phyloP scores from a whole-genome alignment of 1,140 invertebrate species.

The Drosophila equinoxialis region DNA sequence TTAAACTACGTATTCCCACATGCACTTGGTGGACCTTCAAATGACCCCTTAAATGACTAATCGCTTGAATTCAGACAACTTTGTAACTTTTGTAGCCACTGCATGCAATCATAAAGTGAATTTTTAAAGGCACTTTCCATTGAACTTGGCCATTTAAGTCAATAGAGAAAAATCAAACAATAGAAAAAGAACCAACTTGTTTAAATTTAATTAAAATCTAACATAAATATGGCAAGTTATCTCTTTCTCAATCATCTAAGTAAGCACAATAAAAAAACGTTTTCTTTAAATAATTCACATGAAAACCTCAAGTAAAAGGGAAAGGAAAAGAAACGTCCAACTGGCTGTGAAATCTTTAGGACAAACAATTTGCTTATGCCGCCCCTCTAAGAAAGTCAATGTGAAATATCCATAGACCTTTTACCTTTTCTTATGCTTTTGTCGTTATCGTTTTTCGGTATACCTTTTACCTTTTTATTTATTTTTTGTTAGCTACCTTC shows the following conservation, averaged over 20 bases:
- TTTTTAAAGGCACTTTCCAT: neutral
- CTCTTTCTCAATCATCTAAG: no score
- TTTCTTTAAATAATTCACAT: neutral
- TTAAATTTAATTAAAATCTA: no score
- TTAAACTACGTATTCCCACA: no score
- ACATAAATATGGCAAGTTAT: no score
- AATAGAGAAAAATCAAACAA: no score
- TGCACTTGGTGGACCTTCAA: no score
- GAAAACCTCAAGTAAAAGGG: neutral
- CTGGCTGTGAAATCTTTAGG: neutral
- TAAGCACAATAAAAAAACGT: no score
- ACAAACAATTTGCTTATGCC: neutral
- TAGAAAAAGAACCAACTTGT: no score
- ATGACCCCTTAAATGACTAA: neutral
- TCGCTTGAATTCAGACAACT: neutral
- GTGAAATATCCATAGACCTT: neutral
- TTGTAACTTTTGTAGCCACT: neutral
- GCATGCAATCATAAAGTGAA: neutral
- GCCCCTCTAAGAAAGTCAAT: neutral
- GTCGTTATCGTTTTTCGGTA: slow-evolving; percentile 59
- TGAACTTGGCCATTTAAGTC: neutral
- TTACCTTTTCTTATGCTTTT: slow-evolving; percentile 50
- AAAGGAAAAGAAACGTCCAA: no score
- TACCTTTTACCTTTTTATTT: slow-evolving; percentile 8
- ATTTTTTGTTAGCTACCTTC: neutral